phyloP scores from a whole-genome alignment of 2,888 invertebrate species.

The Phasia obesa region DNA sequence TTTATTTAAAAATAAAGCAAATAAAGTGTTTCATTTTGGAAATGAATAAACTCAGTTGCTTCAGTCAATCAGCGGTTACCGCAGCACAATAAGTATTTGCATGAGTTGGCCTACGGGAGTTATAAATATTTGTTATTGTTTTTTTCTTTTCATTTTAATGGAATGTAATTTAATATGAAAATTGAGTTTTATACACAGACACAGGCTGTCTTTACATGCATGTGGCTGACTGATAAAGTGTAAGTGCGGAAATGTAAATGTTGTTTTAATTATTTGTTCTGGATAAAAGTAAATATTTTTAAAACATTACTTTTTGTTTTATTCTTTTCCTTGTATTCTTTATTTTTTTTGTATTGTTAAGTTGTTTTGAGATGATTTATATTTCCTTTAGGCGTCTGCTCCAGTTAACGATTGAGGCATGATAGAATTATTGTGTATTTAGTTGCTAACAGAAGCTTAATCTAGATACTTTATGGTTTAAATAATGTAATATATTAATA shows the following conservation, averaged over 20 bases:
- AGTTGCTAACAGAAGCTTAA: neutral
- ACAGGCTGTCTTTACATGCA: neutral
- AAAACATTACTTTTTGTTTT: neutral
- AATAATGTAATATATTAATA: too few species aligned
- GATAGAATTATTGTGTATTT: neutral
- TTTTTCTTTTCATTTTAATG: neutral
- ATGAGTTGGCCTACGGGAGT: too few species aligned
- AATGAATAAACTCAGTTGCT: too few species aligned
- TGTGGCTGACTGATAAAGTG: neutral
- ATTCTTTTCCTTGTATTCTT: conserved; percentile 4
- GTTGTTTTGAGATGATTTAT: conserved; percentile 19
- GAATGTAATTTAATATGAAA: conserved; percentile 23
- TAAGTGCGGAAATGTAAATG: conserved; percentile 10
- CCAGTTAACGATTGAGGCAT: neutral
- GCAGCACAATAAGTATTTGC: too few species aligned
- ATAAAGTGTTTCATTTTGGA: too few species aligned
- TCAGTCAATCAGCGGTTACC: too few species aligned
- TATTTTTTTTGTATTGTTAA: neutral
- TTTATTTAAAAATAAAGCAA: too few species aligned
- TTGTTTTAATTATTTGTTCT: conserved; percentile 23
- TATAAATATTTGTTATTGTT: too few species aligned
- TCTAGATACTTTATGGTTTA: too few species aligned
- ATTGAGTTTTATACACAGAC: neutral
- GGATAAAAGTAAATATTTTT: neutral
- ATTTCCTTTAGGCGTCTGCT: conserved; percentile 4